Percentiles rank a stretch among this genome's conserved stretches.
Evolutionary conservation across 2,113 vertebrate species (phyloP).

Genomic region (Daubentonia madagascariensis): DNA sequence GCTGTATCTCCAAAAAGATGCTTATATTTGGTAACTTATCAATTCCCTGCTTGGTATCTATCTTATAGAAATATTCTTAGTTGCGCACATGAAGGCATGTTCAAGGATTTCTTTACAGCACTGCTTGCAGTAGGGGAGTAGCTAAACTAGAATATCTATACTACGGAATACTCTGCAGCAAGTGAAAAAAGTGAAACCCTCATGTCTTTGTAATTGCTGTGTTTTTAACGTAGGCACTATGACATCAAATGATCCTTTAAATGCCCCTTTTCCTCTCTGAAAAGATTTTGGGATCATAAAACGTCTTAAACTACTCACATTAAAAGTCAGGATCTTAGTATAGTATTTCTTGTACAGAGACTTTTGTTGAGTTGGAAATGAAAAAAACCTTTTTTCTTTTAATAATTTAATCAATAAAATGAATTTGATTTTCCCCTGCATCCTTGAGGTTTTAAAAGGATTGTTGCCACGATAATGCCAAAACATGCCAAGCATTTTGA

Average conservation of each 20-base stretch:
- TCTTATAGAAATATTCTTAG: neutral
- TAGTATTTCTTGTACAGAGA: neutral
- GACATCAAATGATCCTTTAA: neutral
- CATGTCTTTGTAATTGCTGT: neutral
- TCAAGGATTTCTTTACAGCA: neutral
- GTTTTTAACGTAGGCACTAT: neutral
- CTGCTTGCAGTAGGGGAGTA: neutral
- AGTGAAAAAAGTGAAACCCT: neutral
- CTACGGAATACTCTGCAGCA: neutral
- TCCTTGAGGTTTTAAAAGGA: neutral
- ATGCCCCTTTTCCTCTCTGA: neutral
- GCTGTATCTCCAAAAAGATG: neutral
- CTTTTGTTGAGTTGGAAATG: constrained; percentile 25
- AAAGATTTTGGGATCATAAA: neutral
- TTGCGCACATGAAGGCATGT: neutral
- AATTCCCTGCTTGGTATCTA: neutral
- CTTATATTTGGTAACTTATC: rapidly evolving
- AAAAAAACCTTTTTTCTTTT: neutral
- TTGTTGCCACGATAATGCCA: neutral
- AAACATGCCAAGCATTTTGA: neutral
- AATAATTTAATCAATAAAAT: neutral
- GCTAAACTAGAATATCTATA: neutral
- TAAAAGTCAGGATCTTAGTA: neutral
- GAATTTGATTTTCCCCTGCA: neutral
- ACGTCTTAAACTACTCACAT: neutral